Evolutionary conservation across 2,888 invertebrate genomes (phyloP).

Genomic region (Ennomos quercinarius): DNA sequence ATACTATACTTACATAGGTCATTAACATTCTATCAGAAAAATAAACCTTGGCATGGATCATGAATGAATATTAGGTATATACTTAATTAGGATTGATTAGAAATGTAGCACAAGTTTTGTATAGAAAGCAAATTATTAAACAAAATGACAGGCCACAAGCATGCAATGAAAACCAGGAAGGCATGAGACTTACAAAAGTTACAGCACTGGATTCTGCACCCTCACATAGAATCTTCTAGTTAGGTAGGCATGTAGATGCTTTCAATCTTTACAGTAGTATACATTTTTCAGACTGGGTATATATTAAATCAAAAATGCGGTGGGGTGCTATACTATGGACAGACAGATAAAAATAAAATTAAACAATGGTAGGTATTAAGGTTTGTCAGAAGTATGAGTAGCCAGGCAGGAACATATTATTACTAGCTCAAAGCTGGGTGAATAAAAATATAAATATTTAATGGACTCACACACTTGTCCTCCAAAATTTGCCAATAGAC

Average conservation of each 20-base stretch:
- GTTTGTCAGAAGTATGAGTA: background rate
- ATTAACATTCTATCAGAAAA: too few species aligned
- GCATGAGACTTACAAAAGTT: constrained; percentile 18
- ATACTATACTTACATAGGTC: too few species aligned
- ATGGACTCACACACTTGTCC: constrained; percentile 67
- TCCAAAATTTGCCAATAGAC: constrained; percentile 67
- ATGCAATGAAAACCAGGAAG: background rate
- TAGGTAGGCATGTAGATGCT: constrained; percentile 9
- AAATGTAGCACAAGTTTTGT: too few species aligned
- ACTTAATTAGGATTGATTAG: too few species aligned
- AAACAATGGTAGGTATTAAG: background rate
- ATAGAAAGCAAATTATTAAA: too few species aligned
- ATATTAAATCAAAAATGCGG: too few species aligned
- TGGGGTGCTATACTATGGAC: too few species aligned
- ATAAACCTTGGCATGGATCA: too few species aligned
- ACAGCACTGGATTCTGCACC: constrained; percentile 5
- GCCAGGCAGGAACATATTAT: too few species aligned
- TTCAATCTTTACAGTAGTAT: background rate
- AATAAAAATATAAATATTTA: background rate
- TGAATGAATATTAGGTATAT: too few species aligned
- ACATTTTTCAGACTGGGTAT: background rate
- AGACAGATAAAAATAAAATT: too few species aligned
- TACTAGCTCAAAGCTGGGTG: too few species aligned
- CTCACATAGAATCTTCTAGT: constrained; percentile 1
- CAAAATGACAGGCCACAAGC: background rate